Evolutionary conservation across 2,113 vertebrate genomes (phyloP).

Genomic region (Bostrychus sinensis): DNA sequence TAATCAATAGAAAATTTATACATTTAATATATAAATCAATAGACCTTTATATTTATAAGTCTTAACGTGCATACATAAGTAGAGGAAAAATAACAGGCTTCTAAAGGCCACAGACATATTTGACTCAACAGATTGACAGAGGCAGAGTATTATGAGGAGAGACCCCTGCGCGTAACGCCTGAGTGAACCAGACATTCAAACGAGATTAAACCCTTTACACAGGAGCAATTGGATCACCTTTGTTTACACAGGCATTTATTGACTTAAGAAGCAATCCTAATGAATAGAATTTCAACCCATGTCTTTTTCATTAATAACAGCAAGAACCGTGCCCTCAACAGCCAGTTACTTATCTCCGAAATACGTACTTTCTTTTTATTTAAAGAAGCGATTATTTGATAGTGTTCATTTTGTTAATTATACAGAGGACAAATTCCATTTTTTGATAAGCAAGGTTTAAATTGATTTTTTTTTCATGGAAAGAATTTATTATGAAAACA

Average conservation of each 20-base stretch:
- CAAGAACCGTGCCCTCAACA: background rate
- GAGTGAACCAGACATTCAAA: conserved; percentile 6
- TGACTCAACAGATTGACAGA: background rate
- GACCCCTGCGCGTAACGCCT: background rate
- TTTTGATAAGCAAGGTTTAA: background rate
- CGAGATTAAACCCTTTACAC: conserved; percentile 14
- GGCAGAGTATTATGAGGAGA: background rate
- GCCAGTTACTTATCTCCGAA: background rate
- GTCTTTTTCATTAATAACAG: conserved; percentile 18
- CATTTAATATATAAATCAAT: too few species aligned
- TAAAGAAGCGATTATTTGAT: background rate
- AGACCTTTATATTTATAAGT: background rate
- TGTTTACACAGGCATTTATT: conserved; percentile 27
- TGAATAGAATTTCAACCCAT: conserved; percentile 22
- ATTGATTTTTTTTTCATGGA: background rate
- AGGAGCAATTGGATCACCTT: conserved; percentile 9
- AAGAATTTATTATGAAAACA: too few species aligned
- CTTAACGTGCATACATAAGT: background rate
- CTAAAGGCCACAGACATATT: background rate
- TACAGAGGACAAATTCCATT: background rate
- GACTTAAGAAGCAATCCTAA: conserved; percentile 6
- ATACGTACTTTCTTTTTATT: background rate
- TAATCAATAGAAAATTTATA: too few species aligned
- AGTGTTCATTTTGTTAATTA: background rate
- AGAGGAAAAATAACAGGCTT: background rate